These are phyloP conservation scores for Willowsia nigromaculata DNA, from an alignment of 2,888 invertebrate genomes.

Conservation along the genomic window DNA sequence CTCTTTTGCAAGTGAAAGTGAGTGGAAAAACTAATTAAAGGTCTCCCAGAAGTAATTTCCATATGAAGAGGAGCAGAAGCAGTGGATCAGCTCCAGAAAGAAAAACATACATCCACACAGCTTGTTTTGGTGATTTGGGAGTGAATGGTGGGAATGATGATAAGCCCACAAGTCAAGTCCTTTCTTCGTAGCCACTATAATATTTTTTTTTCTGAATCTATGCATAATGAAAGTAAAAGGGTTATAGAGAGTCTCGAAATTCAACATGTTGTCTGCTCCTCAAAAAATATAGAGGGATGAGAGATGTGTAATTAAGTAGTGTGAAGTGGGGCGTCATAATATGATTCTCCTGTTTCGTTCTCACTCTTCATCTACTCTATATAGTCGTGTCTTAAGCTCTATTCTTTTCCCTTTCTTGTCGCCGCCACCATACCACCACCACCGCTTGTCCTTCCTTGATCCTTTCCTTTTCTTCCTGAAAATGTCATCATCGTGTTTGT, in stretches of 20 bases:
- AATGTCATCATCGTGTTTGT: not conserved
- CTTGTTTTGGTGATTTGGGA: not conserved
- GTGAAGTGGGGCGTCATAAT: conserved; percentile 58
- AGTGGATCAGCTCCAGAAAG: conserved; percentile 7
- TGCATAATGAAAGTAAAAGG: not conserved
- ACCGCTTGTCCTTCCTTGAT: conserved; percentile 1
- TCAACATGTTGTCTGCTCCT: not conserved
- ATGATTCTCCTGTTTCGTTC: conserved; percentile 49
- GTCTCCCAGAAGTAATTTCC: conserved; percentile 52
- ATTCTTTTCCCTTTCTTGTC: not conserved
- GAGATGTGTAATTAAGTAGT: conserved; percentile 54
- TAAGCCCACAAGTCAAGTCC: conserved; percentile 11
- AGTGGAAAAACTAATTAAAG: conserved; percentile 71
- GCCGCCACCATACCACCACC: not conserved
- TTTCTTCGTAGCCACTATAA: not conserved
- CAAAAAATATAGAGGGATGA: conserved; percentile 14
- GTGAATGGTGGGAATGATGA: not conserved
- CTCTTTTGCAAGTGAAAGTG: conserved; percentile 49
- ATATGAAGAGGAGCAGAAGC: too few species aligned
- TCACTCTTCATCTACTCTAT: too few species aligned
- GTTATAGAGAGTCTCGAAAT: not conserved
- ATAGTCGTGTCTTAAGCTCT: not conserved
- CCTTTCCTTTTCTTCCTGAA: conserved; percentile 6
- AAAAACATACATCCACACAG: conserved; percentile 15
- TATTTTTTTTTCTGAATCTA: not conserved